A percentile compares a stretch with the other conserved stretches of the same genome.
Evolutionary conservation across 2,113 vertebrate genomes (phyloP).

Genomic region (Deroptyus accipitrinus): DNA sequence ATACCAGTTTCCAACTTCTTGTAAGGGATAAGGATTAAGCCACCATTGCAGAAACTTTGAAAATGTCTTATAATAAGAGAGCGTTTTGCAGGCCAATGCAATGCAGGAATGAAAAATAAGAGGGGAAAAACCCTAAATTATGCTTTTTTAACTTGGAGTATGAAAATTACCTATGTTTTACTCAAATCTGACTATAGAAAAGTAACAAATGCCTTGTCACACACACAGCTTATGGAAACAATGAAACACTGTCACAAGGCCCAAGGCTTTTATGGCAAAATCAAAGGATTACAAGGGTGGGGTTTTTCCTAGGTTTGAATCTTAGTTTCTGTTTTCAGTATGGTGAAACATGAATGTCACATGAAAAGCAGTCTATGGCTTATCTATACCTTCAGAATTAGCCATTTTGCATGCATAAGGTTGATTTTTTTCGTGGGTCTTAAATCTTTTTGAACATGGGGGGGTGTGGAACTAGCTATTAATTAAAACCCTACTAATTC

Average conservation of each 20-base stretch:
- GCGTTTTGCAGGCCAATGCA: background rate
- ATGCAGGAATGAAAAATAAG: background rate
- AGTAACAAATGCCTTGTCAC: background rate
- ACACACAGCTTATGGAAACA: background rate
- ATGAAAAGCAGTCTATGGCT: too few relatives aligned
- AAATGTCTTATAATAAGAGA: background rate
- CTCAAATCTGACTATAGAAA: background rate
- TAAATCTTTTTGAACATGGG: too few relatives aligned
- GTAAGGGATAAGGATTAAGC: background rate
- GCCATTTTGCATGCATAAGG: too few relatives aligned
- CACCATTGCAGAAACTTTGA: background rate
- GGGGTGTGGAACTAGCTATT: too few relatives aligned
- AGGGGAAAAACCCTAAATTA: background rate
- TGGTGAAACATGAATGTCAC: too few relatives aligned
- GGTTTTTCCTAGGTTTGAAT: too few relatives aligned
- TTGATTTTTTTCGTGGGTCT: too few relatives aligned
- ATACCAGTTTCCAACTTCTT: background rate
- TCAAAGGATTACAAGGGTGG: background rate
- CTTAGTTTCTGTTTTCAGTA: too few relatives aligned
- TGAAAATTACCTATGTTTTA: background rate
- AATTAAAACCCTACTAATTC: too few relatives aligned
- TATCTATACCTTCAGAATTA: too few relatives aligned
- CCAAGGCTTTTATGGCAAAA: background rate
- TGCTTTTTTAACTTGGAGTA: rapidly evolving
- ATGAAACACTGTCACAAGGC: background rate